phyloP scores from a whole-genome alignment of 2,888 invertebrate species.

The Masnerella sp. region DNA sequence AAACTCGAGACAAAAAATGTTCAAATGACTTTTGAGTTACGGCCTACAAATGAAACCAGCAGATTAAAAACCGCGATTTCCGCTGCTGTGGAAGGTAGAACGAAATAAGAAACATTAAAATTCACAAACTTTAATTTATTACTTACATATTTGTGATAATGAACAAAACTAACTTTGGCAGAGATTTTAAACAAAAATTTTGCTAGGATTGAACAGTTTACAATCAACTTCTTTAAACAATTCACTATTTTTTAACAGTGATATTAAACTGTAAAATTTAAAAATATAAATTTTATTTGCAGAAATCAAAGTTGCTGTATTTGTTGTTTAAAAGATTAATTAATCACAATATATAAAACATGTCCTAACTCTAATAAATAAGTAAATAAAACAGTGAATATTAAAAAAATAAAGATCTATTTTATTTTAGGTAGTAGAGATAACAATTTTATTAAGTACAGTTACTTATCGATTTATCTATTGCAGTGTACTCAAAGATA shows the following conservation, averaged over 20 bases:
- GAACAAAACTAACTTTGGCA: neutral
- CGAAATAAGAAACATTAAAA: too few species aligned
- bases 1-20: constrained; percentile 79
- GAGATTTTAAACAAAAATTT: too few species aligned
- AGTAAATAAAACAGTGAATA: neutral
- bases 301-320: too few species aligned
- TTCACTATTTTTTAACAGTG: too few species aligned
- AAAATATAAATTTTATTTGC: too few species aligned
- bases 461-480: neutral
- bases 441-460: neutral
- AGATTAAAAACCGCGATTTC: constrained; percentile 87
- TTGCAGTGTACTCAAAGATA: constrained; percentile 71
- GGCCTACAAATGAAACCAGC: constrained; percentile 82
- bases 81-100: constrained; percentile 84
- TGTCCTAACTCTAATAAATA: too few species aligned
- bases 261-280: too few species aligned
- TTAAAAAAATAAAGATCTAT: neutral
- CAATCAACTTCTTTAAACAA: too few species aligned
- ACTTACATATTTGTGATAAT: neutral
- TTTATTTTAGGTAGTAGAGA: neutral
- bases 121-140: too few species aligned
- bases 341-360: too few species aligned
- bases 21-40: constrained; percentile 80
- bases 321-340: too few species aligned
- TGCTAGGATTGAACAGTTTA: too few species aligned